Base-by-base conservation (phyloP, 2,113 vertebrate species). In the Calypte anna region DNA sequence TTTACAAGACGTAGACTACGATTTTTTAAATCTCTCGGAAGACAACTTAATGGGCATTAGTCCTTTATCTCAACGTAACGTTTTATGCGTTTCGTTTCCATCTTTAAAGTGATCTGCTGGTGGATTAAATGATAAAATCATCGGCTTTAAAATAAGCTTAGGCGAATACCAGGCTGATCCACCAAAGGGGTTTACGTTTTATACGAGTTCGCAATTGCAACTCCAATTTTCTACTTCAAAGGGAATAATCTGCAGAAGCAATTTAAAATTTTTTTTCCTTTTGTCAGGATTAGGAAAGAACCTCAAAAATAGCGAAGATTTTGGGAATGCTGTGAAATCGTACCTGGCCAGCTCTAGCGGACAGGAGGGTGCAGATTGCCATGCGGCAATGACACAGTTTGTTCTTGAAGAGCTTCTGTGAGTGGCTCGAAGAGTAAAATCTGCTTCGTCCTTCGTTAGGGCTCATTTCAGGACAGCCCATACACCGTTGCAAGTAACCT, bases 121-220 rank as follows among this genome's bases (percentile, higher is more conserved):
- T 12, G 93, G 91, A 94, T 97, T 91, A 96, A 86, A 96, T 31
- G 85, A 88, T 82, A 96, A 94, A 95, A 91, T 88, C 63, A 5
- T 33, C 15, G 84, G 91, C 89, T 97, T 96, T 96, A 95, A 83
- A 90, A 57, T 74, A 93, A 94, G 75, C 92, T 94, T 44, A 80
- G 82, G 12, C 55, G 79, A 78, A 90, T 88, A 68, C 73, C 88
- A 54, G 55, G 21, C 57, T 95, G 90, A 97, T 86, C 88, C 91
- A 36, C 57, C 57, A n/a, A 77, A 40, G 4, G 20, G 48, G 20
- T 76, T 90, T 53, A 25, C 9, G 18, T 90, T 25, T 18, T 68
- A 77, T 28, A 50, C 2, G 66, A 57, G 23, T 44, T 88, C 59
- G 14, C 59, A 6, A 55, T 73, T 31, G 66, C 51, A 38, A 51